These are phyloP conservation scores for Bellardia pandia DNA, from an alignment of 2,888 invertebrate genomes.

Conservation along the genomic window DNA sequence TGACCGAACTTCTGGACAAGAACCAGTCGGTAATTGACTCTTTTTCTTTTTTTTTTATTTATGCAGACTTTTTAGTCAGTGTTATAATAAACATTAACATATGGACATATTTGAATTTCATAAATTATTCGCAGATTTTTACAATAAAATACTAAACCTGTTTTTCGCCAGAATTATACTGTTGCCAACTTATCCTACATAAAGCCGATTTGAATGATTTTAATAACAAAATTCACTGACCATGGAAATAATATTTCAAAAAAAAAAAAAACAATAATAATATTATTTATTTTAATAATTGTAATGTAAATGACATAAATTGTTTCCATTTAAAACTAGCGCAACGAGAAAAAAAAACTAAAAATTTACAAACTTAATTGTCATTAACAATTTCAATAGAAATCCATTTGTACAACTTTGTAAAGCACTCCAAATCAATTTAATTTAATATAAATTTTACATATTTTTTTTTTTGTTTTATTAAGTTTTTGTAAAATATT, in stretches of 20 bases:
- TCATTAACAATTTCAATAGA: constrained; percentile 24
- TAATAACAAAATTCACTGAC: not conserved
- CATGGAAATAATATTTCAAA: not conserved
- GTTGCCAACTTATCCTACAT: not conserved
- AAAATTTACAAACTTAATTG: constrained; percentile 10
- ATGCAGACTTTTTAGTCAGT: too few relatives aligned
- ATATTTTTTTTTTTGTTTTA: not conserved
- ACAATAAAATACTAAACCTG: too few relatives aligned
- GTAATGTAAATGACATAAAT: not conserved
- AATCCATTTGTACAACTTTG: not conserved
- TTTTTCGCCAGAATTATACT: not conserved
- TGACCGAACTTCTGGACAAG: too few relatives aligned
- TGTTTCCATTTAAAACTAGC: not conserved
- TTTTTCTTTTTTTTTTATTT: not conserved
- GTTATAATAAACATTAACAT: too few relatives aligned
- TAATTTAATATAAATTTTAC: not conserved
- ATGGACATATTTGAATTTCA: not conserved
- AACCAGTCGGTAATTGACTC: too few relatives aligned
- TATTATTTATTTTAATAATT: not conserved
- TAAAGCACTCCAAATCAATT: not conserved
- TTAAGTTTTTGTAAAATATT: not conserved
- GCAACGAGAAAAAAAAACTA: not conserved
- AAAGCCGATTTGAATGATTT: not conserved
- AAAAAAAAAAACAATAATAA: not conserved
- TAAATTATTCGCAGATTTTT: not conserved